Conservation (phyloP, 92 coral and sea anemone species). For the Phenganax marumi region DNA sequence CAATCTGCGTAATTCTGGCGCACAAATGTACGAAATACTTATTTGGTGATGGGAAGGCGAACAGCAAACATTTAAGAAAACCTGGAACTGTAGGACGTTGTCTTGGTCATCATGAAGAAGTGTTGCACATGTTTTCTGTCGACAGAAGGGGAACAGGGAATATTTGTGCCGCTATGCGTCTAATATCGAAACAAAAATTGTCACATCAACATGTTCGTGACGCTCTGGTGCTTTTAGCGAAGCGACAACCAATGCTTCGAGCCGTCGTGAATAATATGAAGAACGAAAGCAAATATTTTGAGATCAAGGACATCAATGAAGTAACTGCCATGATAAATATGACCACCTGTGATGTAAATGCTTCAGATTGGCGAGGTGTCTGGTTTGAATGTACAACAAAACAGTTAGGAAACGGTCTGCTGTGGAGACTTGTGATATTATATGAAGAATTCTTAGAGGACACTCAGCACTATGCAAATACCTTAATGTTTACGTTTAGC, state of each 20-base stretch:
- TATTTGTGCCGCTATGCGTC: neutral
- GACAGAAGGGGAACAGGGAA: neutral
- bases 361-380: constrained; percentile 16
- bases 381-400: constrained; percentile 11
- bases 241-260: constrained; percentile 13
- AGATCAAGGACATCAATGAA: constrained; percentile 13
- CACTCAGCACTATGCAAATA: neutral
- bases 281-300: constrained; percentile 4
- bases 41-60: no score
- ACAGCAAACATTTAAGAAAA: no score
- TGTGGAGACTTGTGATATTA: constrained; percentile 16
- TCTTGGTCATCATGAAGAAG: no score
- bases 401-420: constrained; percentile 6
- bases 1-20: no score
- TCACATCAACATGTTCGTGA: neutral
- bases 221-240: neutral
- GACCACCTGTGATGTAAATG: constrained; percentile 4
- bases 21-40: no score
- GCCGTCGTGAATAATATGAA: neutral
- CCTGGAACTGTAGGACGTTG: no score
- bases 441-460: constrained; percentile 8
- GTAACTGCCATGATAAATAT: neutral
- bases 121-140: no score
- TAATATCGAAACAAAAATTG: neutral
- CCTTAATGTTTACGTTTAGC: constrained; percentile 7